phyloP scores from a whole-genome alignment of 64 coral and sea anemone species.

The Orbicella faveolata region DNA sequence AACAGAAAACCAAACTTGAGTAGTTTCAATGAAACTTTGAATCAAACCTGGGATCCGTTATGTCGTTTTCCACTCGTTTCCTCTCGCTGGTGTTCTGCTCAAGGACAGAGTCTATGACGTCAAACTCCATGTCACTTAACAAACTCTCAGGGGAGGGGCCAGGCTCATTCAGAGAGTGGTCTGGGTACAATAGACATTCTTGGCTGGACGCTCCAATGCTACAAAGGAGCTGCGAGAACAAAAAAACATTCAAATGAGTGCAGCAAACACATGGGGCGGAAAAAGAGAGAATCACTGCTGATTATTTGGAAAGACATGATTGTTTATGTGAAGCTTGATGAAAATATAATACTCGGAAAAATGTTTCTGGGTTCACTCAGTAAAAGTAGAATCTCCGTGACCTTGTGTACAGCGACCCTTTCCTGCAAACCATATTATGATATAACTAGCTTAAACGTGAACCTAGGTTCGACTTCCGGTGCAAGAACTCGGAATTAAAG shows the following conservation, averaged over 20 bases:
- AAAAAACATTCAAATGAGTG: not conserved
- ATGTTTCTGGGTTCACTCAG: no score
- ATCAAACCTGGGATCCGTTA: slow-evolving; percentile 32
- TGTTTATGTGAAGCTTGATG: no score
- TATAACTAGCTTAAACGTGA: no score
- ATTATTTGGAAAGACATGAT: no score
- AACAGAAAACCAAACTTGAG: no score
- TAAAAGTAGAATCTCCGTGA: no score
- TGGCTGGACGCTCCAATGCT: slow-evolving; percentile 83
- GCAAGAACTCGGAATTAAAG: no score
- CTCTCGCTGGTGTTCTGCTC: slow-evolving; percentile 67
- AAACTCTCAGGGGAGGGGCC: slow-evolving; percentile 70
- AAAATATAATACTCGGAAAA: no score
- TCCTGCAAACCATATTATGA: no score
- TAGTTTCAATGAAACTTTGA: not conserved
- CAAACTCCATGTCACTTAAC: slow-evolving; percentile 64
- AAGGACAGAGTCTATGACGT: slow-evolving; percentile 82
- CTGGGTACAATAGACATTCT: slow-evolving; percentile 91
- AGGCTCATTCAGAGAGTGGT: slow-evolving; percentile 91
- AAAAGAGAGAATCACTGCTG: not conserved
- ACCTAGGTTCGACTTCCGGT: no score
- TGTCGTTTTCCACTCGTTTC: slow-evolving; percentile 23
- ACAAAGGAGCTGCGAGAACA: slow-evolving; percentile 52
- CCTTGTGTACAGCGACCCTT: no score
- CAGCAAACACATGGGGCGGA: not conserved